phyloP scores from a whole-genome alignment of 2,888 invertebrate genomes.

The Dolichomitus sp. region DNA sequence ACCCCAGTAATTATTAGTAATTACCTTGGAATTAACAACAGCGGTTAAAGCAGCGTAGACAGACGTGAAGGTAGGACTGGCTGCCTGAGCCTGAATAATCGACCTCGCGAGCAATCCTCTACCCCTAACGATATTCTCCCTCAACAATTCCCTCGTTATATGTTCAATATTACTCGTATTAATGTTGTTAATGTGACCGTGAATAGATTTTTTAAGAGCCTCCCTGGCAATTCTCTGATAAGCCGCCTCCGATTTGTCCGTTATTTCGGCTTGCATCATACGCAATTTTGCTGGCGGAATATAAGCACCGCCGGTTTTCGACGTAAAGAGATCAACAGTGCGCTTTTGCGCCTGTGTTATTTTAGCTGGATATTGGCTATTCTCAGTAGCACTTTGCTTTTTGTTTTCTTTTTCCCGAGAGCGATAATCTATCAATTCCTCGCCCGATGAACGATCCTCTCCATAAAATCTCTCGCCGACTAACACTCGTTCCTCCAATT shows the following conservation, averaged over 20 bases:
- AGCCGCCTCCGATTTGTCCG: slow-evolving; percentile 97
- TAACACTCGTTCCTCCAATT: slow-evolving; percentile 67
- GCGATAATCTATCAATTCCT: slow-evolving; percentile 26
- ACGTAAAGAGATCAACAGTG: slow-evolving; percentile 91
- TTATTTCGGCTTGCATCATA: slow-evolving; percentile 98
- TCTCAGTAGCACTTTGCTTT: slow-evolving; percentile 54
- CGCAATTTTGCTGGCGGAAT: slow-evolving; percentile 98
- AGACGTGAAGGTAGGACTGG: slow-evolving; percentile 98
- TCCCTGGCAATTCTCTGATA: slow-evolving; percentile 99
- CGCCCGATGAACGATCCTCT: slow-evolving; percentile 61
- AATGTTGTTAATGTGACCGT: slow-evolving; percentile 99
- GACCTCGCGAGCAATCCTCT: slow-evolving; percentile 97
- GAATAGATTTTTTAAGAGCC: slow-evolving; percentile 98
- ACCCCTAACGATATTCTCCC: slow-evolving; percentile 98
- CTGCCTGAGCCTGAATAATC: slow-evolving; percentile 98
- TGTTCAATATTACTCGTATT: slow-evolving; percentile 97
- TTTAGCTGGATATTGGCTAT: slow-evolving; percentile 49
- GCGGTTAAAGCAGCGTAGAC: slow-evolving; percentile 98
- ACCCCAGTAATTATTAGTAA: neutral
- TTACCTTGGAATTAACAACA: slow-evolving; percentile 96
- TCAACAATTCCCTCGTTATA: slow-evolving; percentile 96
- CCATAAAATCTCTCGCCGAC: slow-evolving; percentile 75
- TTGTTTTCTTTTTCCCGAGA: slow-evolving; percentile 45
- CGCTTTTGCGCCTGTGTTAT: slow-evolving; percentile 86
- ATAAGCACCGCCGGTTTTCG: slow-evolving; percentile 97